Conservation (phyloP, 2,888 invertebrate species). For the Nesidiocoris tenuis region DNA sequence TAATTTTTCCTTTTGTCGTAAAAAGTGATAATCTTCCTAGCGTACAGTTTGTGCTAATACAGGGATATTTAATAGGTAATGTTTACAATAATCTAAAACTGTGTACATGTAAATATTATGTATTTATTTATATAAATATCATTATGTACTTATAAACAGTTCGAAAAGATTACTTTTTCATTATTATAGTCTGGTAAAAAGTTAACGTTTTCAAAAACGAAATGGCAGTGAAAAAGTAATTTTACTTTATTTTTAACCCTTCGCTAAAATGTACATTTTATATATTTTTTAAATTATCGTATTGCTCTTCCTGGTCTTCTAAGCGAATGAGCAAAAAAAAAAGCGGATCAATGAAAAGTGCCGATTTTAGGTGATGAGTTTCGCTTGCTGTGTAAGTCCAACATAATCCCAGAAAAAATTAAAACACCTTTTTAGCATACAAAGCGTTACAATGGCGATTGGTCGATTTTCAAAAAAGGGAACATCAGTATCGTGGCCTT, state of each 20-base stretch:
- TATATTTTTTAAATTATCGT: not conserved
- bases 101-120: conserved; percentile 39
- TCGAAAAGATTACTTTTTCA: conserved; percentile 12
- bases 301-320: not conserved
- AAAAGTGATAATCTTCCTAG: not conserved
- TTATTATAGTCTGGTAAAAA: conserved; percentile 12
- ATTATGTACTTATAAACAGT: conserved; percentile 35
- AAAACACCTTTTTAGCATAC: too few relatives aligned
- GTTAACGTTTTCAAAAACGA: conserved; percentile 25
- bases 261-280: not conserved
- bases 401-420: too few relatives aligned
- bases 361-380: too few relatives aligned
- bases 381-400: too few relatives aligned
- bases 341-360: too few relatives aligned
- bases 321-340: too few relatives aligned
- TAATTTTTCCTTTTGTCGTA: not conserved
- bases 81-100: conserved; percentile 30
- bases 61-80: conserved; percentile 18
- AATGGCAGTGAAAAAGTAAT: conserved; percentile 43
- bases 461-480: too few relatives aligned
- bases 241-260: conserved; percentile 5
- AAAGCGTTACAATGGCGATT: too few relatives aligned
- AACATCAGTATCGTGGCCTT: too few relatives aligned
- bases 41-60: conserved; percentile 35
- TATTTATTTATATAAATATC: conserved; percentile 37